A percentile compares a stretch with the other conserved stretches of the same genome.
Evolutionary conservation across 2,797 vertebrate species (phyloP).

Genomic region (Oreonectes daqikongensis): DNA sequence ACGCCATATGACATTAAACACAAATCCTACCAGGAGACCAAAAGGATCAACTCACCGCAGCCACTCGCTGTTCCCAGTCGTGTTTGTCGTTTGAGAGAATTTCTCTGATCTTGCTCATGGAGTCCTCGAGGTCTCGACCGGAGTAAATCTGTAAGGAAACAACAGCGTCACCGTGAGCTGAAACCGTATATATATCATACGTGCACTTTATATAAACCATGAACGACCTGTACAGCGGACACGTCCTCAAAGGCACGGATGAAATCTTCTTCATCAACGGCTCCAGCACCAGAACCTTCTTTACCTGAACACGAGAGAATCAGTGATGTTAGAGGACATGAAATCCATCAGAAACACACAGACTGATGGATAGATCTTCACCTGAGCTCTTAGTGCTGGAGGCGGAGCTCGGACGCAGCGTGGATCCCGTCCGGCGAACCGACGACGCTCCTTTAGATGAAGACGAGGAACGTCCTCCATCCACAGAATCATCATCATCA

Average conservation of each 20-base stretch:
- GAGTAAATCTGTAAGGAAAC: slow-evolving; percentile 85
- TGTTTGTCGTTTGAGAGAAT: slow-evolving; percentile 93
- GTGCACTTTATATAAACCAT: not conserved
- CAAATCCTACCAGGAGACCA: not conserved
- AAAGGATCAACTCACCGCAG: slow-evolving; percentile 79
- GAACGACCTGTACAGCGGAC: slow-evolving; percentile 63
- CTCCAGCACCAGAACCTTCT: slow-evolving; percentile 88
- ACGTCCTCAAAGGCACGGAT: slow-evolving; percentile 88
- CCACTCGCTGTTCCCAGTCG: slow-evolving; percentile 95
- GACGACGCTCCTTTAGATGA: slow-evolving; percentile 83
- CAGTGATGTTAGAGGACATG: not conserved
- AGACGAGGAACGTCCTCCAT: slow-evolving; percentile 89
- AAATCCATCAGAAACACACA: not conserved
- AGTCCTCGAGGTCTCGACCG: slow-evolving; percentile 91
- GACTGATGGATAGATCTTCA: slow-evolving; percentile 63
- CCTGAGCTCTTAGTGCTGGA: slow-evolving; percentile 88
- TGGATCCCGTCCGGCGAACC: slow-evolving; percentile 74
- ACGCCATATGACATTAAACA: not conserved
- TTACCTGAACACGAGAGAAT: slow-evolving; percentile 66
- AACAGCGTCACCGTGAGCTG: not conserved
- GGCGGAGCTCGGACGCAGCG: slow-evolving; percentile 81
- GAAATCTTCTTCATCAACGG: slow-evolving; percentile 93
- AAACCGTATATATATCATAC: not conserved
- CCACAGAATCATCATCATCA: slow-evolving; percentile 94
- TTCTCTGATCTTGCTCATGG: slow-evolving; percentile 93